A percentile compares a stretch with the other conserved stretches of the same genome.
These are phyloP conservation scores for Melanostigma gelatinosum DNA, from an alignment of 2,113 vertebrate species.

Conservation along the genomic window DNA sequence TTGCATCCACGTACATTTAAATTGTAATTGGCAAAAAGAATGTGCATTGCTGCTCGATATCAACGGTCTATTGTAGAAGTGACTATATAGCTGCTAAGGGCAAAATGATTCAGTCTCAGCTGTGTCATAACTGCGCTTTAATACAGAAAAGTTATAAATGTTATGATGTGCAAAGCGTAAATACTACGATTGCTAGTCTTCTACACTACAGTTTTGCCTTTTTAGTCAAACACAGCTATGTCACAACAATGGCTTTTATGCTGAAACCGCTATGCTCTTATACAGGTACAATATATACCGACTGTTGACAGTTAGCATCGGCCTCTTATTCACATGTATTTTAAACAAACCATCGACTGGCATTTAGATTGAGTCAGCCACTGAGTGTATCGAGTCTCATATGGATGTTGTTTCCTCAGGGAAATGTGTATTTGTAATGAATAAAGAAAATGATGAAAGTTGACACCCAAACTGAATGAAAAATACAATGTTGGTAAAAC, in stretches of 20 bases:
- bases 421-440: slow-evolving; percentile 74
- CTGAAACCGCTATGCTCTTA: slow-evolving; percentile 46
- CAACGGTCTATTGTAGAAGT: slow-evolving; percentile 38
- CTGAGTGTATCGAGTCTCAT: slow-evolving; percentile 56
- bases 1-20: slow-evolving; percentile 37
- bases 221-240: slow-evolving; percentile 31
- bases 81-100: slow-evolving; percentile 58
- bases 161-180: slow-evolving; percentile 38
- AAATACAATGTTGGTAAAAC: slow-evolving; percentile 44
- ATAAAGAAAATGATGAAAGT: slow-evolving; percentile 57
- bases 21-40: slow-evolving; percentile 57
- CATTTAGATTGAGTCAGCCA: slow-evolving; percentile 63
- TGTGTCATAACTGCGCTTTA: slow-evolving; percentile 47
- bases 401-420: slow-evolving; percentile 80
- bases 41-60: slow-evolving; percentile 55
- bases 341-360: slow-evolving; percentile 44
- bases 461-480: slow-evolving; percentile 51
- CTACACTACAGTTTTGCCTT: slow-evolving; percentile 39
- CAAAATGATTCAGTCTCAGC: slow-evolving; percentile 35
- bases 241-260: slow-evolving; percentile 55
- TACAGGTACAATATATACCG: slow-evolving; percentile 64
- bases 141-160: slow-evolving; percentile 33
- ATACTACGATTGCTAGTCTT: slow-evolving; percentile 37
- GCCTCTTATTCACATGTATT: slow-evolving; percentile 32
- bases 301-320: slow-evolving; percentile 36